Evolutionary conservation across 2,113 vertebrate genomes (phyloP).

Genomic region (Mesocricetus auratus): DNA sequence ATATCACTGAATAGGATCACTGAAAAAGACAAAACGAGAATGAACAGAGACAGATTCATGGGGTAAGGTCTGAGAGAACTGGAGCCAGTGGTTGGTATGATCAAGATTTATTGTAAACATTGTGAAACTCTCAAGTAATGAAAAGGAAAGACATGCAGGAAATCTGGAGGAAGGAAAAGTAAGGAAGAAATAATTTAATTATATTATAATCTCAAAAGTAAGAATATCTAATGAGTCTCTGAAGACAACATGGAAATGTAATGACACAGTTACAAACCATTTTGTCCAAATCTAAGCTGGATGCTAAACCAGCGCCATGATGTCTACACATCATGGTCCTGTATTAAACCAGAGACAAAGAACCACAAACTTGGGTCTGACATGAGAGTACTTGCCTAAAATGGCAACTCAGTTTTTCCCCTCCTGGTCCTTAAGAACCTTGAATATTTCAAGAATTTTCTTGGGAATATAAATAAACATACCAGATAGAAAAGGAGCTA

Average conservation of each 20-base stretch:
- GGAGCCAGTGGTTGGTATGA: too few relatives aligned
- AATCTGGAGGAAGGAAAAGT: not conserved
- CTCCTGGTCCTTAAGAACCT: not conserved
- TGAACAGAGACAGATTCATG: too few relatives aligned
- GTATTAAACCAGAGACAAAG: not conserved
- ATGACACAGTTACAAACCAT: not conserved
- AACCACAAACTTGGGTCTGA: not conserved
- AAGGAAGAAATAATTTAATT: not conserved
- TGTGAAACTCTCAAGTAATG: not conserved
- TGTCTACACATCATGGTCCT: not conserved
- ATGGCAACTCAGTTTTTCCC: not conserved
- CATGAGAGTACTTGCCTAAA: not conserved
- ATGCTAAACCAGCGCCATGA: not conserved
- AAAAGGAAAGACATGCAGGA: not conserved
- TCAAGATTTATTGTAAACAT: too few relatives aligned
- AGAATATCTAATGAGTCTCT: not conserved
- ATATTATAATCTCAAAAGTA: not conserved
- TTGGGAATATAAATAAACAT: not conserved
- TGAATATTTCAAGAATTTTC: not conserved
- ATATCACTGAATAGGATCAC: too few relatives aligned
- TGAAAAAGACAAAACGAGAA: too few relatives aligned
- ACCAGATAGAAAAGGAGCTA: not conserved
- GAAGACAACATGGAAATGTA: not conserved
- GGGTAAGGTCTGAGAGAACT: too few relatives aligned
- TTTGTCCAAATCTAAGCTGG: not conserved